Percentiles rank a stretch among this genome's conserved stretches.
These are phyloP conservation scores for Caenorhabditis becei DNA, from an alignment of 2,888 invertebrate species.

Conservation along the genomic window DNA sequence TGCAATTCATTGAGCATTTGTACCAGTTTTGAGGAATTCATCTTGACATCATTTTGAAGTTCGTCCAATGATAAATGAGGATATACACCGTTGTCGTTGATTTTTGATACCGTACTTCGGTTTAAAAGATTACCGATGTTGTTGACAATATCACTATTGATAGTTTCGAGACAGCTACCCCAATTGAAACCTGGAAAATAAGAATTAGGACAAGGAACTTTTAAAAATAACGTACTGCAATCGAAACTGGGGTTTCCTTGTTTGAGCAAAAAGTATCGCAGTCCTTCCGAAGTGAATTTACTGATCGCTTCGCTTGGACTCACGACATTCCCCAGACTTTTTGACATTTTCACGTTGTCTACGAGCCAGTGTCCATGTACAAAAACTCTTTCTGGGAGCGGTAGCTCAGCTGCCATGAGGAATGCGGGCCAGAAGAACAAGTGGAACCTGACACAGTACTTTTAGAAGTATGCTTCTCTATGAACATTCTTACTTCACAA, in stretches of 20 bases:
- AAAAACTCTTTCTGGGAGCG: conserved; percentile 88
- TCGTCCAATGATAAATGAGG: conserved; percentile 16
- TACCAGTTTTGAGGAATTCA: conserved; percentile 21
- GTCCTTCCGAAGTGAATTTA: conserved; percentile 87
- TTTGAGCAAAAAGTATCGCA: conserved; percentile 92
- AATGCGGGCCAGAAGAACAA: conserved; percentile 99
- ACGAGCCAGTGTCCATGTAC: conserved; percentile 98
- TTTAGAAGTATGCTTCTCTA: not conserved
- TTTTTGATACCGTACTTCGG: conserved; percentile 65
- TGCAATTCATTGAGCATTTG: conserved; percentile 31
- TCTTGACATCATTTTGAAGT: conserved; percentile 26
- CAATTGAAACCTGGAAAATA: conserved; percentile 73
- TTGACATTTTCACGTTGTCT: conserved; percentile 95
- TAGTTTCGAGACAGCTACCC: conserved; percentile 71
- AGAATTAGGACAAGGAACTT: conserved; percentile 1
- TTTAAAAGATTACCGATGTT: conserved; percentile 78
- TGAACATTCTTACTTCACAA: conserved; percentile 87
- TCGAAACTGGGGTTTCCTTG: conserved; percentile 93
- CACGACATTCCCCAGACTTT: conserved; percentile 93
- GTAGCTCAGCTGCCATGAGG: conserved; percentile 90
- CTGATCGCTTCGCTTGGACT: conserved; percentile 86
- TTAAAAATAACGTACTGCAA: conserved; percentile 86
- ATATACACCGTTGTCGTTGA: conserved; percentile 52
- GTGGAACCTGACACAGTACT: conserved; percentile 87
- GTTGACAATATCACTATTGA: conserved; percentile 80